phyloP scores from a whole-genome alignment of 2,888 invertebrate genomes.

The Melanargia galathea region DNA sequence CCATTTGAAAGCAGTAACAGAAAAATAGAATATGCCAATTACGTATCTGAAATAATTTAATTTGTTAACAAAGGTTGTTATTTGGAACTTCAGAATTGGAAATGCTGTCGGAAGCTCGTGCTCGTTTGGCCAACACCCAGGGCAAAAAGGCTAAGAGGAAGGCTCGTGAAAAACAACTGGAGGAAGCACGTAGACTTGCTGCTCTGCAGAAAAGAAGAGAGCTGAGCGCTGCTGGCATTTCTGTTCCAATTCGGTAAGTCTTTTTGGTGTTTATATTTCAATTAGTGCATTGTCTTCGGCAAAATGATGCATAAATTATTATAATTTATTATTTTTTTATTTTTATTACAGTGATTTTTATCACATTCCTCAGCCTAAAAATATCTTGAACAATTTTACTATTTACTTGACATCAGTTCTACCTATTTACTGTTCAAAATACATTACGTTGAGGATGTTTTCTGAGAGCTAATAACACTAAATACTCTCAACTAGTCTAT shows the following conservation, averaged over 20 bases:
- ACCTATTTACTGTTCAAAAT: too few relatives aligned
- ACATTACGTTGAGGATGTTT: too few relatives aligned
- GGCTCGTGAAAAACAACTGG: slow-evolving; percentile 98
- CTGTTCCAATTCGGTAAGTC: slow-evolving; percentile 68
- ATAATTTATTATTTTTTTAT: too few relatives aligned
- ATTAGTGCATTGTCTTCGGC: background rate
- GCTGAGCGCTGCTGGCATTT: slow-evolving; percentile 97
- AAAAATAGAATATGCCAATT: background rate
- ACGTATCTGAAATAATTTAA: background rate
- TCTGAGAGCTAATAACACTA: too few relatives aligned
- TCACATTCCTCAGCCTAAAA: too few relatives aligned
- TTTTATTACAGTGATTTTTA: too few relatives aligned
- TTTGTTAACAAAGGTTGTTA: background rate
- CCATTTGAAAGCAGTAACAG: too few relatives aligned
- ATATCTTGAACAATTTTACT: too few relatives aligned
- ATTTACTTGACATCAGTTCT: too few relatives aligned
- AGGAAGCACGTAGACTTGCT: slow-evolving; percentile 97
- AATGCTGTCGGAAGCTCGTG: slow-evolving; percentile 99
- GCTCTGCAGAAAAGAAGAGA: slow-evolving; percentile 99
- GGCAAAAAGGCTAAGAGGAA: slow-evolving; percentile 96
- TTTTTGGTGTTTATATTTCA: background rate
- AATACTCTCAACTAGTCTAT: too few relatives aligned
- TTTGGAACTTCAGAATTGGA: slow-evolving; percentile 88
- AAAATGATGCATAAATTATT: too few relatives aligned
- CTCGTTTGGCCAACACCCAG: slow-evolving; percentile 98